These are phyloP conservation scores for Drosophila kohkoa DNA, from an alignment of 1,140 invertebrate genomes.

Conservation along the genomic window DNA sequence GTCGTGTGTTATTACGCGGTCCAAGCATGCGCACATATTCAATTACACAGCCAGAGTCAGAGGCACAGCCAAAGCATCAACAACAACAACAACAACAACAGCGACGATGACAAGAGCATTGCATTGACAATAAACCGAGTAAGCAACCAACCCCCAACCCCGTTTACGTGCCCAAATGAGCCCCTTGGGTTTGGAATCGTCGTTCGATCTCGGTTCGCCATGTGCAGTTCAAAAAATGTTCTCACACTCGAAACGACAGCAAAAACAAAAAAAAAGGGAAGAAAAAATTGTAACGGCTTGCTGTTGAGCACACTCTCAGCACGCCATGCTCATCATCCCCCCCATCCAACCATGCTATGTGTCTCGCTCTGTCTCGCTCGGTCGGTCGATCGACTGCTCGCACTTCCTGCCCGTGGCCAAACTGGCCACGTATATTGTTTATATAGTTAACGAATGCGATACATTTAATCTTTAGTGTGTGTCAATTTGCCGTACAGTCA, in stretches of 20 bases:
- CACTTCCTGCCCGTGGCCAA: conserved; percentile 65
- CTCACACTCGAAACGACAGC: conserved; percentile 63
- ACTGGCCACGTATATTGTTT: conserved; percentile 80
- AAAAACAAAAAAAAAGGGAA: no score
- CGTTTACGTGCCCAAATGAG: conserved; percentile 64
- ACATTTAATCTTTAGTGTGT: conserved; percentile 84
- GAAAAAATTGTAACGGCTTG: conserved; percentile 74
- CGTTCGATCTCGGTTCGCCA: conserved; percentile 49
- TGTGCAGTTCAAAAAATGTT: conserved; percentile 78
- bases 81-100: conserved; percentile 34
- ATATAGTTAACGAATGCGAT: conserved; percentile 84
- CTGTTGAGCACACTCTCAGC: conserved; percentile 76
- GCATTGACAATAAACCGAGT: conserved; percentile 65
- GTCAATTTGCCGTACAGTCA: conserved; percentile 83
- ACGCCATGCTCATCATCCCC: conserved; percentile 51
- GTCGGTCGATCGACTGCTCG: conserved; percentile 31
- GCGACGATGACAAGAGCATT: conserved; percentile 46
- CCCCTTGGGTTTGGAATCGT: conserved; percentile 56
- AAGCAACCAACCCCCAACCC: conserved; percentile 60
- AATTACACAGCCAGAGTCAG: conserved; percentile 58
- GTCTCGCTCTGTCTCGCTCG: conserved; percentile 14
- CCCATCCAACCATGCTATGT: background rate
- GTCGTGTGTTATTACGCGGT: conserved; percentile 67
- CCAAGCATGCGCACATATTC: conserved; percentile 77
- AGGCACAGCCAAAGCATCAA: conserved; percentile 26